Evolutionary conservation across 2,113 vertebrate genomes (phyloP).

Genomic region (Hypanus sabinus): DNA sequence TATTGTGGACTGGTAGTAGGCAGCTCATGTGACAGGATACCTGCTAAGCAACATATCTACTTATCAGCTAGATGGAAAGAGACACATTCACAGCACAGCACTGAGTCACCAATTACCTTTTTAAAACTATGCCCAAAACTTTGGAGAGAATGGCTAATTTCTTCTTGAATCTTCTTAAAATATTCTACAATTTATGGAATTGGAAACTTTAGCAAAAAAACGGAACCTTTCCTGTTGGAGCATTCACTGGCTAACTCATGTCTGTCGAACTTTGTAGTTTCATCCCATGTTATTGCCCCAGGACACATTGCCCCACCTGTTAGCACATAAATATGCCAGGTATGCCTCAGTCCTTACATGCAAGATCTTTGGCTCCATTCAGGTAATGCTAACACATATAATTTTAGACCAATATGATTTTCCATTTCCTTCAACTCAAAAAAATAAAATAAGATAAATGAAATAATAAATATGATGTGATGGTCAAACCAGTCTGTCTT

Average conservation of each 20-base stretch:
- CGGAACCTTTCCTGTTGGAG: background rate
- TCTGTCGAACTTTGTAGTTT: background rate
- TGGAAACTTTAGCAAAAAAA: background rate
- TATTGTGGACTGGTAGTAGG: background rate
- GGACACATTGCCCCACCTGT: conserved; percentile 16
- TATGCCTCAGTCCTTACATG: conserved; percentile 16
- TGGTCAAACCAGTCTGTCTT: background rate
- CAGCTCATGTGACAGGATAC: background rate
- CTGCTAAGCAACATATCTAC: conserved; percentile 15
- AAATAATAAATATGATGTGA: background rate
- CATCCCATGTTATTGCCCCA: background rate
- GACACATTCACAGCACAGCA: background rate
- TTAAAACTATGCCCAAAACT: background rate
- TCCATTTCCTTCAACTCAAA: background rate
- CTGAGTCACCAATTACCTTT: background rate
- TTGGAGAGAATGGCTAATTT: background rate
- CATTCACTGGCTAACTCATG: background rate
- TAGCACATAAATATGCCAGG: conserved; percentile 14
- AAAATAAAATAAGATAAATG: background rate
- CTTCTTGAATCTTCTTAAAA: background rate
- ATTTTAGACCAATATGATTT: background rate
- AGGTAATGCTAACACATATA: conserved; percentile 1
- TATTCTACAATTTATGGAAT: conserved; percentile 18
- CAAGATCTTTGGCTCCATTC: background rate
- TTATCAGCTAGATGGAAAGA: background rate